Conservation (phyloP, 1,140 invertebrate genomes). For the Bombus polaris region DNA sequence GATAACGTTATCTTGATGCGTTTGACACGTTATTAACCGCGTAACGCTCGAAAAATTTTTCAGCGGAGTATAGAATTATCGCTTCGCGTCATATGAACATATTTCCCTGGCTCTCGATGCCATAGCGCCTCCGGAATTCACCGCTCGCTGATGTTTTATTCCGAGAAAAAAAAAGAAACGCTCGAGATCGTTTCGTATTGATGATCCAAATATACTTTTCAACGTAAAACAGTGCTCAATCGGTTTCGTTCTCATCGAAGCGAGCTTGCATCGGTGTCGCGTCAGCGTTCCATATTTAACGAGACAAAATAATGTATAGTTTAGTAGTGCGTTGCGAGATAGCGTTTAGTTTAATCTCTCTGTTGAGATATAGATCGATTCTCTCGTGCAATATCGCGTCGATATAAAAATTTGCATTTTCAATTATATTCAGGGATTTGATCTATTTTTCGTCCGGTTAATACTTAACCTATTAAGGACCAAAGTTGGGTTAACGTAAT, state of each 20-base stretch:
- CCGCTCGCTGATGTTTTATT: neutral
- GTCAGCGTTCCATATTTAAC: conserved; percentile 5
- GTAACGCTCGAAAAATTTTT: neutral
- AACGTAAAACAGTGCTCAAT: neutral
- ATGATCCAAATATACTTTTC: neutral
- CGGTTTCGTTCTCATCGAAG: conserved; percentile 15
- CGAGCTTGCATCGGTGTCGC: neutral
- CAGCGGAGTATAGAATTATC: conserved; percentile 6
- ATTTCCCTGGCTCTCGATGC: neutral
- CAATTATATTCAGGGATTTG: no score
- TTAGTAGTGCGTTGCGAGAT: neutral
- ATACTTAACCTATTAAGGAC: conserved; percentile 6
- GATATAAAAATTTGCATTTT: conserved; percentile 14
- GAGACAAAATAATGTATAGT: neutral
- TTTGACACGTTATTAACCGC: neutral
- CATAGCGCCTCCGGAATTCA: neutral
- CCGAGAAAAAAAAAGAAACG: neutral
- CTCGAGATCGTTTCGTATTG: neutral
- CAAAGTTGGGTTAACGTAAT: neutral
- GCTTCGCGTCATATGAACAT: neutral
- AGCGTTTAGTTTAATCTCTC: conserved; percentile 15
- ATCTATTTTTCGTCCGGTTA: neutral
- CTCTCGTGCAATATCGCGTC: neutral
- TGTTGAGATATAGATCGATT: neutral
- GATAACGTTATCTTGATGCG: conserved; percentile 25